Evolutionary conservation across 2,113 vertebrate genomes (phyloP).

Genomic region (Isurus oxyrinchus): DNA sequence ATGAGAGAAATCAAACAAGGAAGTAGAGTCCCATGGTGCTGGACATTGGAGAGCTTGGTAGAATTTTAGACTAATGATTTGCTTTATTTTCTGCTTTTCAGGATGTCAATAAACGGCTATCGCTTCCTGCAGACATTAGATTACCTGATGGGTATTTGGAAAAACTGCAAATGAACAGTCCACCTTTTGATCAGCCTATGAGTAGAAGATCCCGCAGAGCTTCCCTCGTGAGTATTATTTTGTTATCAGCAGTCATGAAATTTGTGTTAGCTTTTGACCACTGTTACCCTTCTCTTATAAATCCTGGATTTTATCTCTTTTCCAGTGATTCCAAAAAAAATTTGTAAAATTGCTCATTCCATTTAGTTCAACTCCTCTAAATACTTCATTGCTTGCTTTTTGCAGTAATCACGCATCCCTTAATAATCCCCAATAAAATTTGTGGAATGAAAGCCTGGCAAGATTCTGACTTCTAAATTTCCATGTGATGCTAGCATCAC

Average conservation of each 20-base stretch:
- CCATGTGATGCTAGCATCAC: neutral
- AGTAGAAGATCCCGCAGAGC: constrained; percentile 90
- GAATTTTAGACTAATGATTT: neutral
- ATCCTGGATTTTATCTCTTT: neutral
- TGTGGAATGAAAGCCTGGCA: neutral
- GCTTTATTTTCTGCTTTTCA: constrained; percentile 46
- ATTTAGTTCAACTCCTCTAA: neutral
- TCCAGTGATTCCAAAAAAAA: neutral
- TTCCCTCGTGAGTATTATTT: constrained; percentile 71
- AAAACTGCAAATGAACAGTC: constrained; percentile 92
- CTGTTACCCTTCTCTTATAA: neutral
- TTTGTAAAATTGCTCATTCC: neutral
- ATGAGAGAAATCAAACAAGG: neutral
- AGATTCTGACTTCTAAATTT: neutral
- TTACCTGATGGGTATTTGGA: constrained; percentile 96
- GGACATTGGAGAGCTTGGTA: neutral
- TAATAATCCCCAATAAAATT: neutral
- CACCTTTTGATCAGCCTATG: constrained; percentile 88
- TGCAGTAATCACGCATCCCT: neutral
- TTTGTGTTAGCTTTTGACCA: neutral
- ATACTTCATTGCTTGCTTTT: neutral
- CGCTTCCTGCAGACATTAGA: constrained; percentile 91
- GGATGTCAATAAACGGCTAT: constrained; percentile 97
- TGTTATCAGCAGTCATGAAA: neutral
- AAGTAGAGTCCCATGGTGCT: neutral